Evolutionary conservation across 1,140 invertebrate species (phyloP).

Genomic region (Diachasma alloeum): DNA sequence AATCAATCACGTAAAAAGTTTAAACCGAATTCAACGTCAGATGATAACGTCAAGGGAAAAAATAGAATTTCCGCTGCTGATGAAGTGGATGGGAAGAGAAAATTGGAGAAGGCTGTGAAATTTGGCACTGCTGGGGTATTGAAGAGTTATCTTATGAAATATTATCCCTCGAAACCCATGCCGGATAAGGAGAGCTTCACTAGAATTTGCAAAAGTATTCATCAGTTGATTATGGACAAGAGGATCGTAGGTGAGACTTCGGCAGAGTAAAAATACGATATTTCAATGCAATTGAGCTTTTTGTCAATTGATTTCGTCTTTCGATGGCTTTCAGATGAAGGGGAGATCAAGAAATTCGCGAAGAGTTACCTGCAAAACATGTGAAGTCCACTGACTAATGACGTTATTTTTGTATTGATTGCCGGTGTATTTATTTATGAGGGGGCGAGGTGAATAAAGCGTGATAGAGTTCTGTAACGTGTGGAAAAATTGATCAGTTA

Average conservation of each 20-base stretch:
- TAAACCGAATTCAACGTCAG: conserved; percentile 22
- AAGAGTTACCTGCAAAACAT: conserved; percentile 6
- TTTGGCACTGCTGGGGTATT: conserved; percentile 49
- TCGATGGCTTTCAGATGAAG: conserved; percentile 11
- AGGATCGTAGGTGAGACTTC: conserved; percentile 45
- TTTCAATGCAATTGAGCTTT: no score
- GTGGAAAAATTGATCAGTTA: no score
- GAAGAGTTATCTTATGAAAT: conserved; percentile 48
- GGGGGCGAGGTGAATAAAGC: background rate
- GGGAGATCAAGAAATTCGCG: conserved; percentile 21
- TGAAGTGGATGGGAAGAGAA: background rate
- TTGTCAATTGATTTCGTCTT: no score
- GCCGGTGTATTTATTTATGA: background rate
- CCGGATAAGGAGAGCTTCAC: conserved; percentile 49
- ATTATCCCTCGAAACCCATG: conserved; percentile 46
- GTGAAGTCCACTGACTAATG: background rate
- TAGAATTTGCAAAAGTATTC: conserved; percentile 49
- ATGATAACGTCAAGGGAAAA: background rate
- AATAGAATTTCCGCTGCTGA: background rate
- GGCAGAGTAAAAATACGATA: no score
- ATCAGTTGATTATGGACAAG: conserved; percentile 38
- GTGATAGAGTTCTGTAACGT: no score
- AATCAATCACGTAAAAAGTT: conserved; percentile 21
- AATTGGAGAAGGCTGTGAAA: background rate
- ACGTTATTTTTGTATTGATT: background rate